phyloP scores from a whole-genome alignment of 2,113 vertebrate genomes.

The Mustela lutreola region DNA sequence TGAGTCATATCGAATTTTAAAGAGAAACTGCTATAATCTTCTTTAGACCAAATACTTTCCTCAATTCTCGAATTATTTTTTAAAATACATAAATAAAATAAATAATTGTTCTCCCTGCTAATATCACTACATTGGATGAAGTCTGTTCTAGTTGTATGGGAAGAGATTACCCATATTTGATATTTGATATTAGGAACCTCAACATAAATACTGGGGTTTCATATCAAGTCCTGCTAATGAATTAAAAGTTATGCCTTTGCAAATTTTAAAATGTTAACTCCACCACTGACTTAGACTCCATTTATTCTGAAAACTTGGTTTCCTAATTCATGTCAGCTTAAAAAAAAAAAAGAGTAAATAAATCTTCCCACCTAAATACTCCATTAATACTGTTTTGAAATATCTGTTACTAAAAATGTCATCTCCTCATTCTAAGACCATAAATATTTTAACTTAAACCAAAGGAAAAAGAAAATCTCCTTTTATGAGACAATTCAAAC shows the following conservation, averaged over 20 bases:
- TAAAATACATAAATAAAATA: not conserved
- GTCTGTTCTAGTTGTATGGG: not conserved
- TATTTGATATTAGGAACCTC: not conserved
- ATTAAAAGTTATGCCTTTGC: not conserved
- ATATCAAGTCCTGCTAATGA: not conserved
- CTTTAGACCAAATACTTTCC: not conserved
- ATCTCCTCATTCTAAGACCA: not conserved
- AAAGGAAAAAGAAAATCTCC: not conserved
- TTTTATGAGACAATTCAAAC: not conserved
- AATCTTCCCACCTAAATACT: not conserved
- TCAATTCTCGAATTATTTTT: not conserved
- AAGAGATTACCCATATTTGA: not conserved
- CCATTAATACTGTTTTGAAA: not conserved
- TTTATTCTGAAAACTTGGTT: not conserved
- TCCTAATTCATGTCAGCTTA: not conserved
- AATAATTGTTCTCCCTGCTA: not conserved
- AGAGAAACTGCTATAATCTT: constrained; percentile 14
- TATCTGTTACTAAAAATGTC: not conserved
- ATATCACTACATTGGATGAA: not conserved
- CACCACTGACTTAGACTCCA: not conserved
- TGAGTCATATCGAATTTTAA: not conserved
- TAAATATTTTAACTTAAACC: not conserved
- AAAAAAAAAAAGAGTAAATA: not conserved
- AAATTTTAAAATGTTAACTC: not conserved
- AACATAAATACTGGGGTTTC: not conserved